A percentile compares a stretch with the other conserved stretches of the same genome.
Evolutionary conservation across 1,140 invertebrate genomes (phyloP).

Genomic region (Drosophila ananassae): DNA sequence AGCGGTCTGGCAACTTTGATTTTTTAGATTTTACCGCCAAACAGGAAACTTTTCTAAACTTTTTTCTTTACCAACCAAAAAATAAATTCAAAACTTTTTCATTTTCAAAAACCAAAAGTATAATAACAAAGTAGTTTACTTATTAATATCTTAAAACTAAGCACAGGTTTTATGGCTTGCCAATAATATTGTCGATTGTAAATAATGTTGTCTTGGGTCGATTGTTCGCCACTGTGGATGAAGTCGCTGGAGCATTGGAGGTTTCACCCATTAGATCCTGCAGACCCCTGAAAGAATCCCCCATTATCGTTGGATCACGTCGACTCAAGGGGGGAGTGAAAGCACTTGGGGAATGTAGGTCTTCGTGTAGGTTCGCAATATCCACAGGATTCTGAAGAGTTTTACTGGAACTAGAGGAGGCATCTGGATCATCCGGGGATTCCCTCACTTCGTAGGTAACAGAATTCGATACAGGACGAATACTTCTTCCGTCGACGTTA

Average conservation of each 20-base stretch:
- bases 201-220: slow-evolving; percentile 66
- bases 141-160: neutral
- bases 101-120: neutral
- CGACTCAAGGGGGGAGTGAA: slow-evolving; percentile 44
- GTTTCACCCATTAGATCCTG: slow-evolving; percentile 44
- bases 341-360: slow-evolving; percentile 72
- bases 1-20: neutral
- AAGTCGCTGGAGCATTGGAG: neutral
- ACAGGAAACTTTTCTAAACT: neutral
- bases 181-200: slow-evolving; percentile 73
- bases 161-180: slow-evolving; percentile 44
- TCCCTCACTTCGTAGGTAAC: slow-evolving; percentile 14
- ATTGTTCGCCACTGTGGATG: slow-evolving; percentile 24
- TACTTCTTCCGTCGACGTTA: slow-evolving; percentile 40
- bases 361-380: slow-evolving; percentile 34
- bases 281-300: slow-evolving; percentile 40
- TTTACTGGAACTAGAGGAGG: slow-evolving; percentile 54
- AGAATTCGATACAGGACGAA: neutral
- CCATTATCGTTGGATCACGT: slow-evolving; percentile 9
- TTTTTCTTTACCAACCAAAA: neutral
- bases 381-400: slow-evolving; percentile 23
- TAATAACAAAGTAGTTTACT: slow-evolving; percentile 3
- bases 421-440: slow-evolving; percentile 38
- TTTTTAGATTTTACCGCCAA: neutral
- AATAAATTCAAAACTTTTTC: neutral